Base-by-base conservation (phyloP, 2,888 invertebrate species). In the Orchesellides sinensis region DNA sequence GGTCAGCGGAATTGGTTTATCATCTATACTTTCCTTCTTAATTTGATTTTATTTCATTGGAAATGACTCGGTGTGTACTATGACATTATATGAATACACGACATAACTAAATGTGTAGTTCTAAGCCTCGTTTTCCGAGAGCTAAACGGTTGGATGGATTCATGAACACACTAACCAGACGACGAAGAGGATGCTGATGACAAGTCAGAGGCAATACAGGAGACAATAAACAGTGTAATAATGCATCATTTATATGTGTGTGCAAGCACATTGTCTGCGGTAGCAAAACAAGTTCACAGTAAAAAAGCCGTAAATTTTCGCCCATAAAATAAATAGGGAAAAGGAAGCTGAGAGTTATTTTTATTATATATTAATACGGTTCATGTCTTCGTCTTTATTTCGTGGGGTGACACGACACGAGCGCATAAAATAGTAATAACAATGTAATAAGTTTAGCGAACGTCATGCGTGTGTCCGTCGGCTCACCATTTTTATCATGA, bases 331-430 rank as follows among this genome's bases (percentile, higher is more conserved):
- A 49, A n/a, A 63, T 14, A 49, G 19, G 73, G 61, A 61, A 21
- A 25, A 23, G 40, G 35, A 21, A 35, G 72, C 45, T 4, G 72
- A 72, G 59, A 45, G 63, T 23, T 45, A 25, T 70, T 56, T 47
- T 27, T 14, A 19, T 52, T 32, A 4, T 40, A 19, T 72, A 72
- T 56, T 72, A 45, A 29, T 59, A 56, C 59, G 23, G 59, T 27
- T 27, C 59, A 59, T 59, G 56, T 70, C 21, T 32, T 14, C 23
- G 29, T 19, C 14, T 54, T 17, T 59, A 23, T 59, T 54, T 56
- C 47, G 56, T 56, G 72, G 74, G 73, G 81, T 73, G 74, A 70
- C 82, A 83, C 75, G 82, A 83, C 82, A 75, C 82, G 74, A 75
- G 82, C 75, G 63, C 74, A 83, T 83, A 66, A 77, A 82, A 74